A percentile compares a stretch with the other conserved stretches of the same genome.
These are phyloP conservation scores for Rhea pennata DNA, from an alignment of 2,113 vertebrate species.

Conservation along the genomic window DNA sequence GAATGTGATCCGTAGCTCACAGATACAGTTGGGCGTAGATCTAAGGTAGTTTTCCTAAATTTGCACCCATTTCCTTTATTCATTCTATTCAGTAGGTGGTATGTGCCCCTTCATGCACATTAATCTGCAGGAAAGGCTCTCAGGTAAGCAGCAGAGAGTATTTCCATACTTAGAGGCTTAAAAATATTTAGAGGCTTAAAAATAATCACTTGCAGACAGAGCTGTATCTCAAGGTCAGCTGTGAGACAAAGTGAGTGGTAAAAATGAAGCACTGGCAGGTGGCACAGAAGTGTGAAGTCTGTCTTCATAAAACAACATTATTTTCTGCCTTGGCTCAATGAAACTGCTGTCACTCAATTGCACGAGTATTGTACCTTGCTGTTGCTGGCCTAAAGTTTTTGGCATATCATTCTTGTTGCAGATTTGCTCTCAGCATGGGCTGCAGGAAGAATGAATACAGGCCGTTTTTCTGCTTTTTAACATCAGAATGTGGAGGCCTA, in stretches of 20 bases:
- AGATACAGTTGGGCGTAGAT: background rate
- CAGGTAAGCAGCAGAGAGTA: background rate
- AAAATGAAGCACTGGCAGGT: background rate
- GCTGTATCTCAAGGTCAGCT: background rate
- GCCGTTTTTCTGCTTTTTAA: background rate
- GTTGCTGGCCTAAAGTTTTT: background rate
- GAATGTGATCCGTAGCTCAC: background rate
- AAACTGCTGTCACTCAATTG: background rate
- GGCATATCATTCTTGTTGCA: conserved; percentile 30
- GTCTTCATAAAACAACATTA: background rate
- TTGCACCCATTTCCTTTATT: background rate
- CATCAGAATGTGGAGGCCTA: background rate
- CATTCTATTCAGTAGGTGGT: background rate
- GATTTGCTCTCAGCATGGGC: conserved; percentile 47
- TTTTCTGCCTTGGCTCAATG: background rate
- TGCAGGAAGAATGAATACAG: conserved; percentile 13
- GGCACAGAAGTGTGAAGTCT: background rate
- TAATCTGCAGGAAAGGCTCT: background rate
- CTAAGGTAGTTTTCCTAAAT: background rate
- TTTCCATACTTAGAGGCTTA: background rate
- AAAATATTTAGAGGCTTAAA: background rate
- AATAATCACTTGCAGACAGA: background rate
- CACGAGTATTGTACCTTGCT: background rate
- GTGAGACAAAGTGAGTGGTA: background rate
- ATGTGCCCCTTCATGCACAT: accelerated